Base-by-base conservation (phyloP, 2,797 vertebrate species). In the Danionella dracula region DNA sequence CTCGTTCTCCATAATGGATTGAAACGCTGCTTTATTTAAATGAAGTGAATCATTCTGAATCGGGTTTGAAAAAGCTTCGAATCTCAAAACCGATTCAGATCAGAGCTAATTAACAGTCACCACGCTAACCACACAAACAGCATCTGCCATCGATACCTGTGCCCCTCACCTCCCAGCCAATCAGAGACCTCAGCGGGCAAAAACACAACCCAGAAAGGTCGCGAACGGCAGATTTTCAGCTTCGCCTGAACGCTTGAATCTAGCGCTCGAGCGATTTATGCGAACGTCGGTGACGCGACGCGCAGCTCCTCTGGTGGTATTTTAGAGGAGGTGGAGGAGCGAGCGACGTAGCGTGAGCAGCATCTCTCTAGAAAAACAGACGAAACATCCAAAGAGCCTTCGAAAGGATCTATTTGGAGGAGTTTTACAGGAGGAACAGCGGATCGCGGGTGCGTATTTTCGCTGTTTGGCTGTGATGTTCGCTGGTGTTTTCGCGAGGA, bases 101-200 rank as follows among this genome's bases (percentile, higher is more conserved):
- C 29, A 21, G 29, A 10, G 27, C 27, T 45, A 44, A 69, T 58
- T 58, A 68, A 73, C 72, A 80, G 79, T 82, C 85, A 86, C 82
- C 88, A 83, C 87, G 84, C 87, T 85, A 88, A 87, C 49, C 82
- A 67, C 76, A 84, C 81, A 75, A 81, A 45, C 35, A 68, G 71
- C 71, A 81, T 70, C 83, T 84, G 83, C 82, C 69, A 62, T 61
- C 49, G 63, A 71, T 48, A 37, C 62, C 78, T 75, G 79, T 81
- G 82, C 80, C 77, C 63, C 80, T 83, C 82, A 84, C 70, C 82
- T 79, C 78, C 77, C 66, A 73, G 19, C 64, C 73, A 66, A 38
- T 66, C 38, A 23, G 58, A 73, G 74, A 79, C 80, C 83, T 85
- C 66, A 27, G 46, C 9, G 42, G 53, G 72, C 37, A 23, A 13